Base-by-base conservation (phyloP, 1,140 invertebrate genomes). In the Aphis craccivora region DNA sequence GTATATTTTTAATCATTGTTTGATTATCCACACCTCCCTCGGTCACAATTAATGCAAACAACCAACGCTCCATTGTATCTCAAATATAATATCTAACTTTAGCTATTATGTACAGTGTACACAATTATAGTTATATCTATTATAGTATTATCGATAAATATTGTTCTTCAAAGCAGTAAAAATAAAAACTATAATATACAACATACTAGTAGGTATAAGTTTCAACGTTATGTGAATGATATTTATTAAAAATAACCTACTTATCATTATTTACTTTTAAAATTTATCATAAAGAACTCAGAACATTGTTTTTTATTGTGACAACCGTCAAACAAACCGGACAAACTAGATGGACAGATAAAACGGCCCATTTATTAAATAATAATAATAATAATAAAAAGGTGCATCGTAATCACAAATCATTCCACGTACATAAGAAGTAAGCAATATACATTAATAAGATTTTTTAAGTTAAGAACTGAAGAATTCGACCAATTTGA, bases 231-330 rank as follows among this genome's bases (percentile, higher is more conserved):
- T 53, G 48, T 55, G 88, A 37, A 89, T 89, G 35, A 89, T 89
- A 37, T 89, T 53, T 89, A 89, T 89, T 89, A 89, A 89, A 89
- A 89, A 89, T 89, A 89, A 89, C 88, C 88, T 89, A 89, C 51
- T 89, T 89, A 89, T 25, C 11, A 48, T 89, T 89, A 55, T 55
- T 89, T 89, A 89, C 37, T 89, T 55, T 89, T 55, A 48, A 89
- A 89, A 37, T 89, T 55, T 40, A 55, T 35, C 88, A 55, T 89
- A 89, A 89, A 89, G 88, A 89, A 89, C 88, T 53, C 35, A 53
- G n/a, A 53, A 37, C 87, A 53, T 53, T 55, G 45, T 89, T 89
- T 55, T 89, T 89, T 89, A 89, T 37, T 25, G 88, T 55, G 88
- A 89, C 88, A 89, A 55, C 88, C 23, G 51, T 89, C 51, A 55